phyloP scores from a whole-genome alignment of 1,140 invertebrate species.

The Platyscapa corneri region DNA sequence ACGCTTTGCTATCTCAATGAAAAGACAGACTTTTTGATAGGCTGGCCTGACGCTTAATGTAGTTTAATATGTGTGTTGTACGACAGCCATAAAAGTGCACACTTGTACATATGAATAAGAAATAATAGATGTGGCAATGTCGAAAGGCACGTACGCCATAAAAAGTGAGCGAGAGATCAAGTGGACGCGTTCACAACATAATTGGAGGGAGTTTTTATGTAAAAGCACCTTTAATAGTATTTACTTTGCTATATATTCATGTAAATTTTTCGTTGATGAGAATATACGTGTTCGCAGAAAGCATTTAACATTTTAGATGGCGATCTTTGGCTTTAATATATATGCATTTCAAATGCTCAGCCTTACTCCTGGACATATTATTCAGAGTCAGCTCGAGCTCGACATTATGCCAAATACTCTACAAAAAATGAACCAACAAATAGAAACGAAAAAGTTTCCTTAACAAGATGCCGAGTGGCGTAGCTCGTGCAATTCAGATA shows the following conservation, averaged over 20 bases:
- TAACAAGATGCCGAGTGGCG: neutral
- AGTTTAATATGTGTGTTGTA: conserved; percentile 37
- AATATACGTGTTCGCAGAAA: conserved; percentile 34
- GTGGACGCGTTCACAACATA: neutral
- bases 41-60: conserved; percentile 20
- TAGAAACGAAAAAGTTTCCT: conserved; percentile 38
- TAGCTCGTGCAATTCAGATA: neutral
- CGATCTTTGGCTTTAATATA: conserved; percentile 17
- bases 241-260: conserved; percentile 23
- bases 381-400: neutral
- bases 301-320: conserved; percentile 36
- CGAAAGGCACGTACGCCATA: neutral
- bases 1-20: neutral
- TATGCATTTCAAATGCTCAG: neutral
- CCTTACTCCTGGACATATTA: neutral
- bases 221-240: conserved; percentile 35
- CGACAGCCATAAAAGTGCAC: neutral
- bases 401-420: neutral
- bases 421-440: neutral
- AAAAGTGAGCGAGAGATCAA: neutral
- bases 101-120: neutral
- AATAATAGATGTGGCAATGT: conserved; percentile 19
- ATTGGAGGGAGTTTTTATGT: conserved; percentile 25
- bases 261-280: conserved; percentile 40
- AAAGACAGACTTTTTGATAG: conserved; percentile 38